Base-by-base conservation (phyloP, 2,888 invertebrate genomes). In the Papilio elwesi region DNA sequence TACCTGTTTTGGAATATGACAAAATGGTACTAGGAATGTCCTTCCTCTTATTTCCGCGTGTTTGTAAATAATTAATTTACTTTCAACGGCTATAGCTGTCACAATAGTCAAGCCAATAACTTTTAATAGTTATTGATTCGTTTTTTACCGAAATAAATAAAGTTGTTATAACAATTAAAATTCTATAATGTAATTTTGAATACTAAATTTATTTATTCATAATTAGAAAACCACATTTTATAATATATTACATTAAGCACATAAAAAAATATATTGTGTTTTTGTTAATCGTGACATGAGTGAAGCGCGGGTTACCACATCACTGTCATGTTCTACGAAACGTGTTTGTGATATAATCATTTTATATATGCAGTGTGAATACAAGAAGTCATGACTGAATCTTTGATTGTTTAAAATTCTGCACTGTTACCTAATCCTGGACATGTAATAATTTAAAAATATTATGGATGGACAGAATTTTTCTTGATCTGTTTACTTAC, bases 11-110 rank as follows among this genome's bases (percentile, higher is more conserved):
- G 52, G n/a, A 65, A 36, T 51, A n/a, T 51, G 26, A 51, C 51
- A 51, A 65, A 65, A 65, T 15, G 65, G 36, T 51, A 26, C 48
- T 63, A 16, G 16, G 36, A 57, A 26, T 65, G 65, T 51, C 65
- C 49, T 51, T 65, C 49, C 26, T 65, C n/a, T 49, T 65, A 65
- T 65, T 65, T 65, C 65, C 65, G 65, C 65, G 10, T 65, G 51
- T 36, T 51, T 65, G 10, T 49, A 13, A 36, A 51, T 65, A 65
- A 65, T 65, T 65, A 51, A 51, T 51, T 51, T 51, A 9, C 26
- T 51, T 64, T 65, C 49, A 55, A 38, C 10, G 9, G n/a, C 38
- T 43, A 43, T 43, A 36, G 7, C 36, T 12, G n/a, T 11, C 43
- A 15, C 49, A 38, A n/a, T 15, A 10, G 13, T 36, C 26, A 57